A percentile compares a stretch with the other conserved stretches of the same genome.
phyloP scores from a whole-genome alignment of 2,888 invertebrate genomes.

The Cylloceria caligata region DNA sequence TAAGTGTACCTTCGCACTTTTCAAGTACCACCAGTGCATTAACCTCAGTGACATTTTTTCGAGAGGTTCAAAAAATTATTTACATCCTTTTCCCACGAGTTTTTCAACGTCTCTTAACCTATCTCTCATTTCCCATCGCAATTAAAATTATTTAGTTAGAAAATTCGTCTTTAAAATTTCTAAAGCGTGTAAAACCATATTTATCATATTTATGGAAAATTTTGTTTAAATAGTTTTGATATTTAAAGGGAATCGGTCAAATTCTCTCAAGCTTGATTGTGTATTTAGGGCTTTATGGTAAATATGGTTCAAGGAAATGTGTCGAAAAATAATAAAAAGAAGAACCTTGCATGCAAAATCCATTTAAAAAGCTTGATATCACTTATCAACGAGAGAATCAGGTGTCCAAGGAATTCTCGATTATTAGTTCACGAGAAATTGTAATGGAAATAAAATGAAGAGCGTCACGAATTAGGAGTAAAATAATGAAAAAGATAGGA shows the following conservation, averaged over 20 bases:
- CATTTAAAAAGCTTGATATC: neutral
- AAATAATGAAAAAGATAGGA: conserved; percentile 7
- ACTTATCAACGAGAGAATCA: neutral
- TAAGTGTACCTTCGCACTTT: conserved; percentile 27
- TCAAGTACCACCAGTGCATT: conserved; percentile 11
- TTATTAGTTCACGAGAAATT: conserved; percentile 3
- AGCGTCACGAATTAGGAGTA: conserved; percentile 1
- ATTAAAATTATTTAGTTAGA: too few species aligned
- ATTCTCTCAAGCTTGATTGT: too few species aligned
- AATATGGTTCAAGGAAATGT: too few species aligned
- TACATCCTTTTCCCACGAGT: neutral
- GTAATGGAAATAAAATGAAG: neutral
- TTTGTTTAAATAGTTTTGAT: too few species aligned
- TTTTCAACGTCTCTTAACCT: neutral
- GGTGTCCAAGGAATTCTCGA: neutral
- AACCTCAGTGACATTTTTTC: neutral
- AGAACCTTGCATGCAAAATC: too few species aligned
- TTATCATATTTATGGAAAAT: too few species aligned
- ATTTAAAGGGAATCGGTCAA: too few species aligned
- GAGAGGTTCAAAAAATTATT: too few species aligned
- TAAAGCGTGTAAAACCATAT: too few species aligned
- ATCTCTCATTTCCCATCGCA: neutral
- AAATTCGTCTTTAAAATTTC: too few species aligned
- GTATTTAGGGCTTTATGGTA: too few species aligned
- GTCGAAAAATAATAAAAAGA: too few species aligned